Conservation (phyloP, 2,113 vertebrate genomes). For the Aplodontia rufa region DNA sequence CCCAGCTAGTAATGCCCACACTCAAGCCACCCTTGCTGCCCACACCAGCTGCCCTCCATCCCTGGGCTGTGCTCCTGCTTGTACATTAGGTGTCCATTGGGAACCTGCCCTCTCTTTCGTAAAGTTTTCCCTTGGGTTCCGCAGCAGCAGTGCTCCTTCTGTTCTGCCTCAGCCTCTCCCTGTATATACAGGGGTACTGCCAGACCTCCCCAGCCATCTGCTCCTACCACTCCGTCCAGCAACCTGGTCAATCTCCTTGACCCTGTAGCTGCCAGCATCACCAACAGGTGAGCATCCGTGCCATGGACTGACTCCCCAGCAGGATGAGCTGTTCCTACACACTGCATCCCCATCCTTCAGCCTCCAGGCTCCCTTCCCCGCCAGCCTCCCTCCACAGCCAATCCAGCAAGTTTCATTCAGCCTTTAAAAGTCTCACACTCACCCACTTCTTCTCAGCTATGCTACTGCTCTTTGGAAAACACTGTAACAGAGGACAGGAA, state of each 20-base stretch:
- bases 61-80: background rate
- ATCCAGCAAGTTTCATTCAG: rapidly evolving
- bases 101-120: too few relatives aligned
- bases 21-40: too few relatives aligned
- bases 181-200: background rate
- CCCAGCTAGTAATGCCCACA: too few relatives aligned
- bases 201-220: background rate
- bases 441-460: background rate
- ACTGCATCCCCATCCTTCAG: rapidly evolving
- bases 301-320: too few relatives aligned
- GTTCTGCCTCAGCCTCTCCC: background rate
- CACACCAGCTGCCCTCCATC: rapidly evolving
- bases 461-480: background rate
- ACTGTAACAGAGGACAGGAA: background rate
- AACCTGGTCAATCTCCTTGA: background rate
- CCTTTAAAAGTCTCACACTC: background rate
- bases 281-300: background rate
- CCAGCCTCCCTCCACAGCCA: background rate
- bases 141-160: rapidly evolving
- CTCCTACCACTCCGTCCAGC: rapidly evolving
- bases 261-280: background rate
- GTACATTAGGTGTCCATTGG: rapidly evolving
- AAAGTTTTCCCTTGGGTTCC: too few relatives aligned
- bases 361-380: too few relatives aligned
- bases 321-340: too few relatives aligned